Percentiles rank a stretch among this genome's conserved stretches.
phyloP scores from a whole-genome alignment of 2,888 invertebrate genomes.

The Cheilosia grossa region DNA sequence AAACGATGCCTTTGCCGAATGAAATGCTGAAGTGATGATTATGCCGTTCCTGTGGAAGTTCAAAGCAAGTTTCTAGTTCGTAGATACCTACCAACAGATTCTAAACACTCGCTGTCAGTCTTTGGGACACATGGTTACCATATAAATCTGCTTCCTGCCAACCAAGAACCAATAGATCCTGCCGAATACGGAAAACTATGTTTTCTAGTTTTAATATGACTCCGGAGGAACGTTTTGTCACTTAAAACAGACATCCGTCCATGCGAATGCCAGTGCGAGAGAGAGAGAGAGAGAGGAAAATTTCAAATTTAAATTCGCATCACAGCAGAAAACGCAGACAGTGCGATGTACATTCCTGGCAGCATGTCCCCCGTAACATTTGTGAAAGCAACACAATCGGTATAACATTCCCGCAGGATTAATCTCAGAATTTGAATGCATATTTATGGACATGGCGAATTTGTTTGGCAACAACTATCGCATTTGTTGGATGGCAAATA shows the following conservation, averaged over 20 bases:
- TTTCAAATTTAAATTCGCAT: conserved; percentile 66
- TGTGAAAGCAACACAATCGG: conserved; percentile 48
- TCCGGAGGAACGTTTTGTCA: conserved; percentile 54
- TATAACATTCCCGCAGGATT: conserved; percentile 67
- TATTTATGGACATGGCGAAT: conserved; percentile 71
- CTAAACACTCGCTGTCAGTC: conserved; percentile 9
- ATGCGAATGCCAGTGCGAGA: neutral
- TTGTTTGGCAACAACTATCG: conserved; percentile 67
- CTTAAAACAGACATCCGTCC: conserved; percentile 29
- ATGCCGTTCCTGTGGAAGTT: neutral
- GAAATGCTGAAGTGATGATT: neutral
- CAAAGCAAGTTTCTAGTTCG: neutral
- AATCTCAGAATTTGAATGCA: conserved; percentile 72
- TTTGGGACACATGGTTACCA: conserved; percentile 39
- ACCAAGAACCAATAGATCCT: conserved; percentile 63
- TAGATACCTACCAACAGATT: no score
- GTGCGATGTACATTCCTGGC: neutral
- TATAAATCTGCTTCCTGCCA: conserved; percentile 66
- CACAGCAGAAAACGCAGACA: conserved; percentile 21
- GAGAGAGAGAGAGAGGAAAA: neutral
- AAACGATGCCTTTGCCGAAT: neutral
- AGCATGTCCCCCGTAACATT: conserved; percentile 41
- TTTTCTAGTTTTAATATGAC: conserved; percentile 65
- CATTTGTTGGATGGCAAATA: conserved; percentile 56
- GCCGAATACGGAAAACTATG: conserved; percentile 61